Conservation (phyloP, 2,888 invertebrate species). For the Cerastoderma edule region DNA sequence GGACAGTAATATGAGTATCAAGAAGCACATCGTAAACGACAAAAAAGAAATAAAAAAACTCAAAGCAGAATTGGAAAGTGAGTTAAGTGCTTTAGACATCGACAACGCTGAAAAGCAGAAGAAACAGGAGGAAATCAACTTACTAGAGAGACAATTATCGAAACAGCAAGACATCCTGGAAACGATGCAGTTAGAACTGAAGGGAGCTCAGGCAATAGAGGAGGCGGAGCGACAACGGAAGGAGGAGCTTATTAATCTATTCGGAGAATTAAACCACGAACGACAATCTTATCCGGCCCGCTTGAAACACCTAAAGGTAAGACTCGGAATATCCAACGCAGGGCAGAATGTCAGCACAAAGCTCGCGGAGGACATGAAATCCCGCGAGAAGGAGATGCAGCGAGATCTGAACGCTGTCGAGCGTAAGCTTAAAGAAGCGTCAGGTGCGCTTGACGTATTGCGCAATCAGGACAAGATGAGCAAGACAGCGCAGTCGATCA, state of each 20-base stretch:
- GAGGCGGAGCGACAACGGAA: constrained; percentile 33
- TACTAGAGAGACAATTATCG: constrained; percentile 37
- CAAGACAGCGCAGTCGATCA: constrained; percentile 57
- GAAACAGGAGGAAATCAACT: constrained; percentile 38
- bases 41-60: constrained; percentile 57
- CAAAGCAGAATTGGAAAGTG: constrained; percentile 41
- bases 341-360: constrained; percentile 50
- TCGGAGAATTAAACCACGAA: constrained; percentile 43
- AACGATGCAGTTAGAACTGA: constrained; percentile 37
- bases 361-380: constrained; percentile 39
- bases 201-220: constrained; percentile 31
- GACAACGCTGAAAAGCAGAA: constrained; percentile 29
- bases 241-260: constrained; percentile 28
- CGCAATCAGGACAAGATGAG: constrained; percentile 56
- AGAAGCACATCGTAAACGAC: constrained; percentile 51
- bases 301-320: constrained; percentile 45
- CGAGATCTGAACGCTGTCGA: constrained; percentile 39
- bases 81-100: constrained; percentile 24
- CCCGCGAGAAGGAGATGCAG: constrained; percentile 32
- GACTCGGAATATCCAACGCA: constrained; percentile 48
- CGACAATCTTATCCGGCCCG: constrained; percentile 46
- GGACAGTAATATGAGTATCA: constrained; percentile 54
- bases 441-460: constrained; percentile 42
- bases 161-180: constrained; percentile 30
- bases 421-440: constrained; percentile 48